Percentiles rank a stretch among this genome's conserved stretches.
Evolutionary conservation across 2,113 vertebrate genomes (phyloP).

Genomic region (Dascyllus trimaculatus): DNA sequence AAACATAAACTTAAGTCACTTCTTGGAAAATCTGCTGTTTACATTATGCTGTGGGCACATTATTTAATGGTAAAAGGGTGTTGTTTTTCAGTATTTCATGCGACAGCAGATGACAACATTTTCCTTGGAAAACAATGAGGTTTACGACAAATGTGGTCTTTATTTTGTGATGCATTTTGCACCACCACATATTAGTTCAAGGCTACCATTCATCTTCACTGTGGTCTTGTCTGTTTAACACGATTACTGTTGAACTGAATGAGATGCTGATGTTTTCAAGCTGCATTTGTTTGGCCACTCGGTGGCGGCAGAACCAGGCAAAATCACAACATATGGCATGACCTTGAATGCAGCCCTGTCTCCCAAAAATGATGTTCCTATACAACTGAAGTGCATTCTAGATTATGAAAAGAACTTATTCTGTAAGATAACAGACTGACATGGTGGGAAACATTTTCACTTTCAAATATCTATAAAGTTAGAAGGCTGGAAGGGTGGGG

Average conservation of each 20-base stretch:
- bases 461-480: too few relatives aligned
- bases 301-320: background rate
- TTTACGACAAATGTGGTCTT: slow-evolving; percentile 35
- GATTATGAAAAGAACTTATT: too few relatives aligned
- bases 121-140: slow-evolving; percentile 26
- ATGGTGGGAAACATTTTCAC: too few relatives aligned
- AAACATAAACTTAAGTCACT: slow-evolving; percentile 2
- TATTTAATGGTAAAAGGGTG: slow-evolving; percentile 18
- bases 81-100: slow-evolving; percentile 10
- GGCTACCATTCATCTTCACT: background rate
- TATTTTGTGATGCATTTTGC: slow-evolving; percentile 12
- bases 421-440: too few relatives aligned
- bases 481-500: too few relatives aligned
- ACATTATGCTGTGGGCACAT: slow-evolving; percentile 3
- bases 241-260: slow-evolving; percentile 16
- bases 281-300: slow-evolving; percentile 18
- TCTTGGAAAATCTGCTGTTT: background rate
- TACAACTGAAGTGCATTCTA: too few relatives aligned
- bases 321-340: slow-evolving; percentile 4
- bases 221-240: background rate
- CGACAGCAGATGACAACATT: slow-evolving; percentile 24
- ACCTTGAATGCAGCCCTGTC: background rate
- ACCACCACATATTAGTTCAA: slow-evolving; percentile 17
- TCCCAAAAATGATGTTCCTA: too few relatives aligned
- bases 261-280: slow-evolving; percentile 28